Evolutionary conservation across 2,888 invertebrate species (phyloP).

Genomic region (Eupithecia subumbrata): DNA sequence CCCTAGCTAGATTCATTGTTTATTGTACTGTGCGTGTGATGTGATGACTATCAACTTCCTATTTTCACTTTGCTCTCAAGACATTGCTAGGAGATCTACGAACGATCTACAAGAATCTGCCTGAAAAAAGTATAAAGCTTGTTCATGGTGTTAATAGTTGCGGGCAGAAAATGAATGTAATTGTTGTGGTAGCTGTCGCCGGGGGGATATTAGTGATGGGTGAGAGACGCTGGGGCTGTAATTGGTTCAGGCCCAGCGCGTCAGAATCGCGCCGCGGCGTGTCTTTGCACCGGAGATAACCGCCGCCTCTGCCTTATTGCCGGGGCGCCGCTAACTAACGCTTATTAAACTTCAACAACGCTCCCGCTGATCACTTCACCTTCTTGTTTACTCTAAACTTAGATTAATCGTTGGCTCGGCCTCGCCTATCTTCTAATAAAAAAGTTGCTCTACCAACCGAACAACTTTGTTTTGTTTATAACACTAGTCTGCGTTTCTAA

Average conservation of each 20-base stretch:
- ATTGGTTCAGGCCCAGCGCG: conserved; percentile 52
- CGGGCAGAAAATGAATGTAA: conserved; percentile 36
- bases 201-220: conserved; percentile 50
- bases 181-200: conserved; percentile 39
- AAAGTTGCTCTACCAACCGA: conserved; percentile 41
- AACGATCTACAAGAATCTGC: background rate
- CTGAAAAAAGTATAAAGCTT: background rate
- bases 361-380: conserved; percentile 82
- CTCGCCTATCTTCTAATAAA: conserved; percentile 68
- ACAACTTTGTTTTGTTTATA: conserved; percentile 40
- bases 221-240: conserved; percentile 56
- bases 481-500: conserved; percentile 37
- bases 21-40: conserved; percentile 21
- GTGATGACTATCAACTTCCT: conserved; percentile 18
- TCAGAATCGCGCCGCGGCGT: conserved; percentile 33
- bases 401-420: conserved; percentile 78
- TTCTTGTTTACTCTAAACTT: conserved; percentile 82
- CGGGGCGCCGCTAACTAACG: conserved; percentile 75
- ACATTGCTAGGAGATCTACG: background rate
- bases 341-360: conserved; percentile 83
- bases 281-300: conserved; percentile 77
- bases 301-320: conserved; percentile 70
- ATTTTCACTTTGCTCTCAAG: conserved; percentile 19
- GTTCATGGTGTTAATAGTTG: conserved; percentile 17
- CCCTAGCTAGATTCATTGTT: conserved; percentile 12